A percentile compares a stretch with the other conserved stretches of the same genome.
Conservation (phyloP, 2,797 vertebrate genomes). For the Octomys mimax region DNA sequence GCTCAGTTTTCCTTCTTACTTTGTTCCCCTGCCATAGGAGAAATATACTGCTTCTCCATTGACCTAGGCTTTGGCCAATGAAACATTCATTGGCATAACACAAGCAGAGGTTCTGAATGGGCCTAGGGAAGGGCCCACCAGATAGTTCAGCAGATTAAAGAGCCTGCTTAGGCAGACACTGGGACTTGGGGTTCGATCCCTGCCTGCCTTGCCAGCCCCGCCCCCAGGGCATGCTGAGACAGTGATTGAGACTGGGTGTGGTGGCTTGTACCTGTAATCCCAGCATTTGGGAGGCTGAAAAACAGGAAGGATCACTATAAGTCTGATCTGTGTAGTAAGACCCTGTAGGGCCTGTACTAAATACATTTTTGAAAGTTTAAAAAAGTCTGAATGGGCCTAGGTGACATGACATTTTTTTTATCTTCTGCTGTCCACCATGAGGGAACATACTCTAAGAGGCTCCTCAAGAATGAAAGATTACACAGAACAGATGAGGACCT, state of each 20-base stretch:
- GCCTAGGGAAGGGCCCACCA: neutral
- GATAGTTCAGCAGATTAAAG: no score
- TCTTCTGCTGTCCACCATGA: neutral
- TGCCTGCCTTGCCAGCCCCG: no score
- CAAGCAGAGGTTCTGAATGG: neutral
- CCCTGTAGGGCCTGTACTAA: no score
- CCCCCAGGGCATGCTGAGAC: no score
- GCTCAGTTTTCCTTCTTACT: constrained; percentile 31
- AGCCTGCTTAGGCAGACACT: no score
- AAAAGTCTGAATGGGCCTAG: neutral
- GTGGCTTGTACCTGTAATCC: no score
- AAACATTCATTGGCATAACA: constrained; percentile 3
- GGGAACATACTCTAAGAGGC: neutral
- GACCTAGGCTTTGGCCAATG: constrained; percentile 36
- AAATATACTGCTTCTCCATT: constrained; percentile 3
- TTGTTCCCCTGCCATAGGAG: neutral
- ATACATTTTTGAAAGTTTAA: no score
- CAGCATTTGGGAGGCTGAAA: no score
- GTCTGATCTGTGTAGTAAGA: no score
- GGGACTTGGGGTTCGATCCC: no score
- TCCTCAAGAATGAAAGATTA: constrained; percentile 17
- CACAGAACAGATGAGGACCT: neutral
- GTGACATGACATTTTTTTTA: constrained; percentile 44
- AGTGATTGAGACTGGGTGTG: no score
- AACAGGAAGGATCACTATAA: no score